phyloP scores from a whole-genome alignment of 2,113 vertebrate species.

The Microtus ochrogaster region DNA sequence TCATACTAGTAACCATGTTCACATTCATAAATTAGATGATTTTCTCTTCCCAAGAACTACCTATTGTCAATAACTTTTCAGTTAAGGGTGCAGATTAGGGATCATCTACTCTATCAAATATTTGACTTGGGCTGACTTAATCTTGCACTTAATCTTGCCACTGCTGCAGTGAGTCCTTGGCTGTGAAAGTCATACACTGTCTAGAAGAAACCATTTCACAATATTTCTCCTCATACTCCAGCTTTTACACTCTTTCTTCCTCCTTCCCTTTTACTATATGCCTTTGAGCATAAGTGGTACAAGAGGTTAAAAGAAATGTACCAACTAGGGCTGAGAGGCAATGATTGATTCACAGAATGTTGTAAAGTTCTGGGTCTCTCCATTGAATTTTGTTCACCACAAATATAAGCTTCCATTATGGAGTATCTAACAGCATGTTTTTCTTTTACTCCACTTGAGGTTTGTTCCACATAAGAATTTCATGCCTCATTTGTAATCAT shows the following conservation, averaged over 20 bases:
- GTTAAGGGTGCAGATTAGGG: accelerated
- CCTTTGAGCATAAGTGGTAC: not conserved
- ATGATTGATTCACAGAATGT: not conserved
- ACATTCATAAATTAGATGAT: not conserved
- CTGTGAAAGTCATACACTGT: not conserved
- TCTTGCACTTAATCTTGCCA: too few relatives aligned
- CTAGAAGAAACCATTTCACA: too few relatives aligned
- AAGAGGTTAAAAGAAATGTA: too few relatives aligned
- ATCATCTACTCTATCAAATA: not conserved
- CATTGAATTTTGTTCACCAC: not conserved
- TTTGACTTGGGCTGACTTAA: not conserved
- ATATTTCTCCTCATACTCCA: too few relatives aligned
- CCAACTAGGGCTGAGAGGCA: not conserved
- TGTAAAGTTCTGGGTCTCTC: not conserved
- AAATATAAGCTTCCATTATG: not conserved
- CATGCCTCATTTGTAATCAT: not conserved
- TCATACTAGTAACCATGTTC: not conserved
- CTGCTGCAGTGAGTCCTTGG: too few relatives aligned
- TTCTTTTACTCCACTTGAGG: not conserved
- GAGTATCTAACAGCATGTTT: not conserved
- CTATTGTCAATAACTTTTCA: not conserved
- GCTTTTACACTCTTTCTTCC: not conserved
- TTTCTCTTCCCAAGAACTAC: not conserved
- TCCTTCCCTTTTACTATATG: not conserved
- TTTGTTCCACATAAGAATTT: not conserved